phyloP scores from a whole-genome alignment of 1,140 invertebrate species.

The Copidosoma floridanum region DNA sequence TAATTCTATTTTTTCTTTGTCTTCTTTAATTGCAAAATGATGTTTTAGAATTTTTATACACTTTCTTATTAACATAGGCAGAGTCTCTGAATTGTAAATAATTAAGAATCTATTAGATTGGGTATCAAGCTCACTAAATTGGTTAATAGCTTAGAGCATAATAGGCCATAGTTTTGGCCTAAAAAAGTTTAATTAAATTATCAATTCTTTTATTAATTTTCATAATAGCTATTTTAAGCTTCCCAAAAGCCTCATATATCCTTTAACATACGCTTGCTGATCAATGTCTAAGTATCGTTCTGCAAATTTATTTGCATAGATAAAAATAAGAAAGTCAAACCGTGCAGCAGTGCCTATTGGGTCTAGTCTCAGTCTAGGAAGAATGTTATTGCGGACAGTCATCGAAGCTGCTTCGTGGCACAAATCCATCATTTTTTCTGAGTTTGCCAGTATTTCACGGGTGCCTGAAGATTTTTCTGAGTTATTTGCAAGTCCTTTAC shows the following conservation, averaged over 20 bases:
- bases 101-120: background rate
- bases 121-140: background rate
- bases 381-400: background rate
- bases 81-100: background rate
- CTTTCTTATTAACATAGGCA: background rate
- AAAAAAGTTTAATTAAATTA: background rate
- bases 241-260: background rate
- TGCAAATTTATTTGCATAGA: slow-evolving; percentile 3
- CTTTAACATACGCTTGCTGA: background rate
- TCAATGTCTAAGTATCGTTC: too few relatives aligned
- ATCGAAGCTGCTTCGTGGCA: background rate
- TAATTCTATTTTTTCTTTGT: background rate
- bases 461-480: too few relatives aligned
- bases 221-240: background rate
- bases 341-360: background rate
- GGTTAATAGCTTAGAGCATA: background rate
- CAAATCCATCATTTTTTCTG: background rate
- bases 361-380: background rate
- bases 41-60: slow-evolving; percentile 4
- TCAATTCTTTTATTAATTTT: background rate
- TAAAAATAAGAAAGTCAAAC: background rate
- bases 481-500: too few relatives aligned
- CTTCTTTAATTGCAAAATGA: background rate
- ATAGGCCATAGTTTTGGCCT: background rate
- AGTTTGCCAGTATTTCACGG: background rate